phyloP scores from a whole-genome alignment of 2,113 vertebrate species.

The Gallinago undulata region DNA sequence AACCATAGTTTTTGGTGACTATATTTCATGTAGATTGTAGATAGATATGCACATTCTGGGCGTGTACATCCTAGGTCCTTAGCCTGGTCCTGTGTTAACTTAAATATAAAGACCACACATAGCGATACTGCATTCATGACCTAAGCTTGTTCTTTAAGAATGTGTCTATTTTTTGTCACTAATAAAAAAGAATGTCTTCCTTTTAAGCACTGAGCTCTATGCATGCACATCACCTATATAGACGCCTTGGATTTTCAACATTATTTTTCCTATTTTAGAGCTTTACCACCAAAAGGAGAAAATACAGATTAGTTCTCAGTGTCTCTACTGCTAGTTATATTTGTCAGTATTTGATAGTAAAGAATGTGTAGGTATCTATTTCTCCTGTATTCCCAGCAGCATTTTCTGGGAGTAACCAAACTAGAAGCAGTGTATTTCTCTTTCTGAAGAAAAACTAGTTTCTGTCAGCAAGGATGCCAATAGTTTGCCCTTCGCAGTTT shows the following conservation, averaged over 20 bases:
- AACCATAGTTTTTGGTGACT: background rate
- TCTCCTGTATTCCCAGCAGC: background rate
- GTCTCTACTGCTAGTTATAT: background rate
- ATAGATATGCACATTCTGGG: background rate
- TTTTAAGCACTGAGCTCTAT: background rate
- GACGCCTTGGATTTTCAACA: background rate
- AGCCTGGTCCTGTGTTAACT: background rate
- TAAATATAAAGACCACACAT: background rate
- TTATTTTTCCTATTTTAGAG: background rate
- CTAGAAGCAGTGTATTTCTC: background rate
- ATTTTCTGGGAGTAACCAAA: background rate
- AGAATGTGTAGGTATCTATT: background rate
- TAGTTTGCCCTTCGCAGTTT: background rate
- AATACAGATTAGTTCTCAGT: background rate
- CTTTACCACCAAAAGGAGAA: background rate
- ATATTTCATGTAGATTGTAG: background rate
- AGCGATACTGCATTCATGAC: background rate
- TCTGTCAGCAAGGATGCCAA: background rate
- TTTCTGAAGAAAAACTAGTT: background rate
- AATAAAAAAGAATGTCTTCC: background rate
- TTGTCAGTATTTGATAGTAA: background rate
- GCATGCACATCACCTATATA: background rate
- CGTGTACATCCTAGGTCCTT: rapidly evolving
- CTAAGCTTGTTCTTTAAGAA: background rate
- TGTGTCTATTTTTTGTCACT: background rate